Percentiles rank a stretch among this genome's conserved stretches.
phyloP scores from a whole-genome alignment of 2,888 invertebrate genomes.

The Sthenelais limicola region DNA sequence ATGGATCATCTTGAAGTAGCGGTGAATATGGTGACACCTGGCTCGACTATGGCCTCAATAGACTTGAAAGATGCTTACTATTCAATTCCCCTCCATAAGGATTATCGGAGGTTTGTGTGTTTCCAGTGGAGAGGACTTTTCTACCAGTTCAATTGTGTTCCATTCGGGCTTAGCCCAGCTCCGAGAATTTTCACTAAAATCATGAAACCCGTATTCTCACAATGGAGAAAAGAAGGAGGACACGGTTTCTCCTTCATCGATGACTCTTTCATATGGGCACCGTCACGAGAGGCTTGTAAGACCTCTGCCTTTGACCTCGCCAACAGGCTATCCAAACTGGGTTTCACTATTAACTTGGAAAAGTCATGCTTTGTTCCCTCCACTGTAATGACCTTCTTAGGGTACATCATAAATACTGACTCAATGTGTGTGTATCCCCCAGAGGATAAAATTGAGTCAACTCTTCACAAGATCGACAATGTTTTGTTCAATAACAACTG shows the following conservation, averaged over 20 bases:
- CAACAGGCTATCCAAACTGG: slow-evolving; percentile 36
- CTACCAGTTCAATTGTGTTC: slow-evolving; percentile 47
- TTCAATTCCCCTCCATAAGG: slow-evolving; percentile 44
- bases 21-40: background rate
- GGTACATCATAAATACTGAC: slow-evolving; percentile 49
- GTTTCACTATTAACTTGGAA: slow-evolving; percentile 43
- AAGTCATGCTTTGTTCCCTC: slow-evolving; percentile 44
- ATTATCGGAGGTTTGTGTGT: slow-evolving; percentile 43
- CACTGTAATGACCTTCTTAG: slow-evolving; percentile 44
- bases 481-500: background rate
- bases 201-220: slow-evolving; percentile 51
- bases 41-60: background rate
- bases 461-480: background rate
- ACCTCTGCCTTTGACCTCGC: slow-evolving; percentile 26
- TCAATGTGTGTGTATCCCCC: slow-evolving; percentile 44
- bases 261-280: slow-evolving; percentile 47
- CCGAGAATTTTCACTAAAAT: slow-evolving; percentile 52
- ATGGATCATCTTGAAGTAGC: slow-evolving; percentile 4
- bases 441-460: slow-evolving; percentile 13
- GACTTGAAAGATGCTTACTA: slow-evolving; percentile 44
- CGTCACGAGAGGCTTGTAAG: slow-evolving; percentile 30
- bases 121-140: slow-evolving; percentile 48
- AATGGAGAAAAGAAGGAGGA: slow-evolving; percentile 43
- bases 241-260: slow-evolving; percentile 47
- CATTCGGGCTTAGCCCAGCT: slow-evolving; percentile 48